Evolutionary conservation across 92 coral and sea anemone species (phyloP).

Genomic region (Blastomussa wellsi): DNA sequence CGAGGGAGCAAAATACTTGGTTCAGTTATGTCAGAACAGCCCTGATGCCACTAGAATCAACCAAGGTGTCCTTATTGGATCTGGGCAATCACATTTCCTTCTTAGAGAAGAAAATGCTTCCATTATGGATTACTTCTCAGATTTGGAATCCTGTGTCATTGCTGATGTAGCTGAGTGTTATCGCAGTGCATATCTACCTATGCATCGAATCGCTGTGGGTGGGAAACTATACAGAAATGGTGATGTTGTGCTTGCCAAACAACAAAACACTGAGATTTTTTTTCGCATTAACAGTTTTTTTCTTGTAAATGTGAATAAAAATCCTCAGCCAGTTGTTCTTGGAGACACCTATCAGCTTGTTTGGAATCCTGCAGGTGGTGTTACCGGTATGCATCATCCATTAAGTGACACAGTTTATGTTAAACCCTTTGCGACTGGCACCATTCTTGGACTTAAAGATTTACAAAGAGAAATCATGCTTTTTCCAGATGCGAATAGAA

Average conservation of each 20-base stretch:
- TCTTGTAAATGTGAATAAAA: conserved; percentile 49
- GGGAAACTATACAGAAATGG: too few relatives aligned
- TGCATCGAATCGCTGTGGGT: conserved; percentile 47
- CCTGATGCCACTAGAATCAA: too few relatives aligned
- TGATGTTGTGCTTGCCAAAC: conserved; percentile 46
- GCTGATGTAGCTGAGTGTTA: conserved; percentile 43
- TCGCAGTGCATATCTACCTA: conserved; percentile 62
- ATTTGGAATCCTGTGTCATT: conserved; percentile 38
- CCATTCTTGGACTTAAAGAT: conserved; percentile 48
- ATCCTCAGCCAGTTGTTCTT: conserved; percentile 38
- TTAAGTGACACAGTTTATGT: conserved; percentile 59
- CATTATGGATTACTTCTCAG: conserved; percentile 37
- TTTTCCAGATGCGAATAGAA: conserved; percentile 53
- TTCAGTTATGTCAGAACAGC: conserved; percentile 56
- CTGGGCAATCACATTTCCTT: too few relatives aligned
- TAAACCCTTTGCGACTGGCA: conserved; percentile 51
- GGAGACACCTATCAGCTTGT: conserved; percentile 57
- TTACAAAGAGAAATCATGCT: conserved; percentile 59
- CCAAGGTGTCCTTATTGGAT: too few relatives aligned
- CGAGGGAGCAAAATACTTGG: conserved; percentile 57
- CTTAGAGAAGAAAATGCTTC: conserved; percentile 41
- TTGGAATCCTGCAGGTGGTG: conserved; percentile 52
- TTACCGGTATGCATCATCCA: conserved; percentile 55
- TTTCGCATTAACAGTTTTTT: conserved; percentile 41
- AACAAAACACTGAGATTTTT: conserved; percentile 45